A percentile compares a stretch with the other conserved stretches of the same genome.
Conservation (phyloP, 2,113 vertebrate species). For the Pitta sordida region DNA sequence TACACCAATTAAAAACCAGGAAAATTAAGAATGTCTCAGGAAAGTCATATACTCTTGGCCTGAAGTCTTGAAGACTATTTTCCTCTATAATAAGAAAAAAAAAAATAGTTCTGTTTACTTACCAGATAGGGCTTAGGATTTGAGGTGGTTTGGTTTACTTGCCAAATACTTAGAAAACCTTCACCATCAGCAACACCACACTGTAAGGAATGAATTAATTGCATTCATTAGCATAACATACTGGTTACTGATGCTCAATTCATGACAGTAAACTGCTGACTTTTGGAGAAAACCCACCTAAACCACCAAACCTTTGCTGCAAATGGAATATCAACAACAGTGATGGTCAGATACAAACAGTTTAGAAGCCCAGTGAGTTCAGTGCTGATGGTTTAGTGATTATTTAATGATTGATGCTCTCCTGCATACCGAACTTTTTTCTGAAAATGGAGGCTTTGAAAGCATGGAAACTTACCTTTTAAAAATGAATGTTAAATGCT, state of each 20-base stretch:
- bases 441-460: not conserved
- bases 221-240: not conserved
- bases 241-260: not conserved
- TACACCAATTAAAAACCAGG: not conserved
- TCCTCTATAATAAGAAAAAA: not conserved
- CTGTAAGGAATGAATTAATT: constrained; percentile 66
- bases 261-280: not conserved
- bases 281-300: not conserved
- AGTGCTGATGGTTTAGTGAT: not conserved
- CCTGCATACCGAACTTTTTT: not conserved
- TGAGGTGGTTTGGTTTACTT: constrained; percentile 94
- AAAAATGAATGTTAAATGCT: not conserved
- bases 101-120: constrained; percentile 43
- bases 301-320: not conserved
- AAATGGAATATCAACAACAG: not conserved
- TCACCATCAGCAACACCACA: constrained; percentile 97
- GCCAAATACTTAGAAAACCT: constrained; percentile 97
- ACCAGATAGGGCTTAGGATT: constrained; percentile 98
- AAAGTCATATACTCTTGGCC: not conserved
- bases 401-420: not conserved
- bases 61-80: not conserved
- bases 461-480: not conserved
- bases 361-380: not conserved
- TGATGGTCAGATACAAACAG: fast-evolving
- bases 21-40: not conserved